Evolutionary conservation across 1,140 invertebrate species (phyloP).

Genomic region (Mercenaria mercenaria): DNA sequence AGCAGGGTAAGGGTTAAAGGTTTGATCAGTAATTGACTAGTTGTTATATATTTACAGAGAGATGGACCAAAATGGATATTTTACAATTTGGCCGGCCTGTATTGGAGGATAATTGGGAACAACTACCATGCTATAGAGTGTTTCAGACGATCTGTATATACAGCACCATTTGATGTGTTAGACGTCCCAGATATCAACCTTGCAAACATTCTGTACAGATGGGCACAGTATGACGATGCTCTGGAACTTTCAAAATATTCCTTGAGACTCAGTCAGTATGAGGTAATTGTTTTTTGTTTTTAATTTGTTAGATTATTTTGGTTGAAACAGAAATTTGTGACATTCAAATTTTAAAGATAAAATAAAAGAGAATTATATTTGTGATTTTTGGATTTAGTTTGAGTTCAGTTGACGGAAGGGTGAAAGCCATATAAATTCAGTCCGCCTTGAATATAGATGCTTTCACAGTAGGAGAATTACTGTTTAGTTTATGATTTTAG

Average conservation of each 20-base stretch:
- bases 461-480: too few relatives aligned
- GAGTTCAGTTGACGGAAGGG: too few relatives aligned
- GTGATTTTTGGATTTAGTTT: too few relatives aligned
- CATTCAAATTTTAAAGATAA: too few relatives aligned
- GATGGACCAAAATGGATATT: conserved; percentile 92
- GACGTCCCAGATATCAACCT: conserved; percentile 93
- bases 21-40: too few relatives aligned
- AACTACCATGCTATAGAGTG: conserved; percentile 93
- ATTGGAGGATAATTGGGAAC: conserved; percentile 93
- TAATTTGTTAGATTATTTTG: background rate
- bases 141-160: conserved; percentile 91
- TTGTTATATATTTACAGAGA: conserved; percentile 87
- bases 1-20: too few relatives aligned
- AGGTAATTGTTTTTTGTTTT: conserved; percentile 86
- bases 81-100: conserved; percentile 93
- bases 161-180: conserved; percentile 91
- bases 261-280: conserved; percentile 90
- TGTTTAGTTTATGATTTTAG: too few relatives aligned
- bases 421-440: too few relatives aligned
- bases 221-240: conserved; percentile 91
- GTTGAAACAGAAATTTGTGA: too few relatives aligned
- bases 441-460: too few relatives aligned
- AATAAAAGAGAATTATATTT: too few relatives aligned
- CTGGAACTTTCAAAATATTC: conserved; percentile 92
- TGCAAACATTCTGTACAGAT: conserved; percentile 91